Evolutionary conservation across 2,888 invertebrate species (phyloP).

Genomic region (Caenorhabditis zanzibari): DNA sequence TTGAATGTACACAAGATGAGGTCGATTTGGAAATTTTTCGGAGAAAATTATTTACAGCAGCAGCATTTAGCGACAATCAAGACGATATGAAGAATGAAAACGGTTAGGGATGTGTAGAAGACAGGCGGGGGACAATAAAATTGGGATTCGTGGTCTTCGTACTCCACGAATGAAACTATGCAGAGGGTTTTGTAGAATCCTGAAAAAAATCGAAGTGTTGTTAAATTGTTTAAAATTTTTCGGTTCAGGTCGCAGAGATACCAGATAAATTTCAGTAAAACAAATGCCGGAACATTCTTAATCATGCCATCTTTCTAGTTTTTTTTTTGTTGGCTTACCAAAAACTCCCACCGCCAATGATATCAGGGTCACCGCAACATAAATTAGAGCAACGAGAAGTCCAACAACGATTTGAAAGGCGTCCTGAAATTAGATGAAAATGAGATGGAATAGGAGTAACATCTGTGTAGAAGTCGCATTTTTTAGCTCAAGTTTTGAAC

Average conservation of each 20-base stretch:
- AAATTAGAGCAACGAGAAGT: constrained; percentile 71
- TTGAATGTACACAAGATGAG: constrained; percentile 18
- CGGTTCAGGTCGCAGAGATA: too few species aligned
- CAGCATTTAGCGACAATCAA: constrained; percentile 74
- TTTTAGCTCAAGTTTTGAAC: too few species aligned
- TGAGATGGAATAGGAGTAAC: too few species aligned
- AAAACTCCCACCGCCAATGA: constrained; percentile 71
- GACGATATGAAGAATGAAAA: constrained; percentile 74
- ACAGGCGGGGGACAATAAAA: constrained; percentile 73
- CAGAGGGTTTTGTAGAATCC: constrained; percentile 75
- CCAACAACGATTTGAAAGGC: constrained; percentile 75
- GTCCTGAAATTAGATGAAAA: constrained; percentile 62
- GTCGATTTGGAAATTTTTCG: background rate
- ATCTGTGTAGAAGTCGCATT: too few species aligned
- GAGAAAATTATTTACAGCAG: constrained; percentile 73
- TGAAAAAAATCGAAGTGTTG: too few species aligned
- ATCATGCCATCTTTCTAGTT: background rate
- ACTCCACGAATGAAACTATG: constrained; percentile 71
- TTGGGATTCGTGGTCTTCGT: constrained; percentile 61
- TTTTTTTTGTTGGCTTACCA: constrained; percentile 48
- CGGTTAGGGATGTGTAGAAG: constrained; percentile 71
- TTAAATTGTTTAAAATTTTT: too few species aligned
- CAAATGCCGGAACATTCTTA: background rate
- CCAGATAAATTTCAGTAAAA: too few species aligned
- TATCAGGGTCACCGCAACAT: constrained; percentile 68